Base-by-base conservation (phyloP, 2,797 vertebrate genomes). In the Rousettus madagascariensis region DNA sequence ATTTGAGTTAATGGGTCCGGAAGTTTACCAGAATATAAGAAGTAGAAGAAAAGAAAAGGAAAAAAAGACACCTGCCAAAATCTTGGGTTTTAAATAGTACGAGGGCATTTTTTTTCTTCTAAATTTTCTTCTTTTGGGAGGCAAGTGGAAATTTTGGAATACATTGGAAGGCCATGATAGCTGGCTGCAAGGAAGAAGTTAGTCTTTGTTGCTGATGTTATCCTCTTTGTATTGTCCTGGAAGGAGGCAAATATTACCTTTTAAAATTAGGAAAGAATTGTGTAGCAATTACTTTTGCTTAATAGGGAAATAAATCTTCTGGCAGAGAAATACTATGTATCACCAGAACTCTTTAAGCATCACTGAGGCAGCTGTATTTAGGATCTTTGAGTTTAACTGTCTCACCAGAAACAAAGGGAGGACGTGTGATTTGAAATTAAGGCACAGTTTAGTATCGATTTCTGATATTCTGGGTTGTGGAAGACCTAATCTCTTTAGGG, bases 1-100 rank as follows among this genome's bases (percentile, higher is more conserved):
- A 80, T 93, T 26, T 57, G 43, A 46, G 13, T 86, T 91, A 53
- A 74, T 53, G 33, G 41, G 7, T 22, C 51, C 46, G 49, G 41
- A 91, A 90, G 51, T 96, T 91, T 82, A 91, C 69, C 13, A 91
- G 43, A 77, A 79, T 91, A 63, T 65, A 89, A 46, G 92, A 57
- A 91, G 24, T 49, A 84, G 80, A 91, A 86, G 24, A 66, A 84
- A 87, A 53, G 3, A 33, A 75, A 43, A 5, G 6, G 7, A 49
- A 38, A 33, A 75, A 53, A 53, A 38, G 41, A 8, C 49, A 49
- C 15, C 22, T 19, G 28, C 28, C 11, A 36, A 33, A 72, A 53
- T 46, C 33, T 74, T 86, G 57, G n/a, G 13, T 71, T 94, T 84
- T 65, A 63, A 59, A 8, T 87, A 77, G 57, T 65, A n/a, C 53